Evolutionary conservation across 2,888 invertebrate genomes (phyloP), one percentile per base, ranked within the genome.

Genomic region (Phortica magna): DNA sequence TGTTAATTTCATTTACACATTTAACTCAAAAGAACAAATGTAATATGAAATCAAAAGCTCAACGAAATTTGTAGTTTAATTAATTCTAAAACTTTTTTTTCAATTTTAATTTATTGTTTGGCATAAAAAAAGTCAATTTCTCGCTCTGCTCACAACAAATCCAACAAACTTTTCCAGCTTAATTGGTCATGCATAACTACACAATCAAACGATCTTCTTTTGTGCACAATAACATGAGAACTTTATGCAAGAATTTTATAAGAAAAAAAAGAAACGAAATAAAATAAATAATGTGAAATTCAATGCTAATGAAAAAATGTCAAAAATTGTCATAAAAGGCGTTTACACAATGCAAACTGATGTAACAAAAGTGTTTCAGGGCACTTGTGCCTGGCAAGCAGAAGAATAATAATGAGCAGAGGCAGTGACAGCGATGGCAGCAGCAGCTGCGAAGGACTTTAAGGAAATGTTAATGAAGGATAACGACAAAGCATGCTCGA

Each of bases 401-500:
- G 39, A 31, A 22, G 22, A 64, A 64, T n/a, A 64, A 12, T 19
- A 65, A 41, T 19, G 31, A 31, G 22, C 3, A 53, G 4, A 53
- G 12, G 55, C 14, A n/a, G 12, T n/a, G 9, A 55, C n/a, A 55
- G n/a, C 55, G 17, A 9, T 7, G 55, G 61, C 17, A 12, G 22
- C 22, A 6, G 22, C 22, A 71, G 67, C 75, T 73, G 68, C 17
- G 81, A 78, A 80, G 77, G 78, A 78, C 78, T 82, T 79, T 12
- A 22, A 61, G 1, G 83, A 84, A 87, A 85, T 84, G 83, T 82
- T 83, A 85, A 85, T 82, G 83, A 83, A 83, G 78, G 83, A 84
- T 82, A 43, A 68, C 68, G n/a, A 68, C 43, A 68, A 43, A 82
- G 82, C 80, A 81, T 81, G 83, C 89, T 89, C 88, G 86, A 88